Evolutionary conservation across 2,888 invertebrate species (phyloP).

Genomic region (Tenthredo notha): DNA sequence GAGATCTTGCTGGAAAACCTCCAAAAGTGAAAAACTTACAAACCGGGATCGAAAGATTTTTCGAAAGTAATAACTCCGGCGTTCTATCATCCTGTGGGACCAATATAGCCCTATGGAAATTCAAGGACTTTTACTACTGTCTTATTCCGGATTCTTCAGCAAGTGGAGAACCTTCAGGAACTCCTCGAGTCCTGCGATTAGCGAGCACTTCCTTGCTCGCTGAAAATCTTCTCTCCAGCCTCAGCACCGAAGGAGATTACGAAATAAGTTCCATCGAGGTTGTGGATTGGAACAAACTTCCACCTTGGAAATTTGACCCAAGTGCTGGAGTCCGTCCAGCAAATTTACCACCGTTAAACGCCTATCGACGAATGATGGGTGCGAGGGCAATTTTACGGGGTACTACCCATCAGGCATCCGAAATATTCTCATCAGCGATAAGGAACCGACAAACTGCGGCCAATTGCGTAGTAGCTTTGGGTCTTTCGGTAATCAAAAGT

Average conservation of each 20-base stretch:
- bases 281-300: constrained; percentile 67
- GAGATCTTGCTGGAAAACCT: constrained; percentile 63
- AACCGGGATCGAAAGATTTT: constrained; percentile 67
- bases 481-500: constrained; percentile 71
- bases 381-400: constrained; percentile 72
- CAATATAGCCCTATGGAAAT: constrained; percentile 69
- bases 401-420: constrained; percentile 68
- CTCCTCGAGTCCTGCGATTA: constrained; percentile 65
- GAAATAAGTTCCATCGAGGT: constrained; percentile 71
- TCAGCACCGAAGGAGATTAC: constrained; percentile 67
- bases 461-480: constrained; percentile 71
- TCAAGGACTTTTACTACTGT: constrained; percentile 64
- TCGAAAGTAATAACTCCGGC: constrained; percentile 65
- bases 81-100: constrained; percentile 61
- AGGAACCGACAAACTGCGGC: constrained; percentile 70
- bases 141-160: constrained; percentile 64
- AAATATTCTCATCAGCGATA: constrained; percentile 68
- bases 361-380: constrained; percentile 67
- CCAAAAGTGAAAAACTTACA: constrained; percentile 65
- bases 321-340: constrained; percentile 70
- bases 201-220: constrained; percentile 57
- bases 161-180: not conserved
- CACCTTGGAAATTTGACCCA: constrained; percentile 70
- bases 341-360: constrained; percentile 72
- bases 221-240: constrained; percentile 59